Percentiles rank a stretch among this genome's conserved stretches.
Conservation (phyloP, 2,888 invertebrate species). For the Auanema freiburgensis region DNA sequence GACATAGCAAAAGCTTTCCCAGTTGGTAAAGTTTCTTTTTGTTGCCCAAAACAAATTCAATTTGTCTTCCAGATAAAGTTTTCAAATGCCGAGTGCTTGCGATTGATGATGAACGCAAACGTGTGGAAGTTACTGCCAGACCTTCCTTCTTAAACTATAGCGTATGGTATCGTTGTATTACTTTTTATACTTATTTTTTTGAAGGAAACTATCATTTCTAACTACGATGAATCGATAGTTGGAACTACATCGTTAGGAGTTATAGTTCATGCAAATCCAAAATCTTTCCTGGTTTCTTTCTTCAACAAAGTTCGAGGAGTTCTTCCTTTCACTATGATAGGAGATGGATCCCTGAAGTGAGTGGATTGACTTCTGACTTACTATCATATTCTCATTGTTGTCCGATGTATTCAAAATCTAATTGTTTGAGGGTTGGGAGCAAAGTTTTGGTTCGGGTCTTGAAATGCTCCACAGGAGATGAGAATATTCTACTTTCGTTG, state of each 20-base stretch:
- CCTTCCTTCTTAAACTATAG: slow-evolving; percentile 4
- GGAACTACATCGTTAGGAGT: slow-evolving; percentile 36
- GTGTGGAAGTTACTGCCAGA: slow-evolving; percentile 38
- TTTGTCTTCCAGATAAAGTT: neutral
- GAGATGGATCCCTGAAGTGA: too few species aligned
- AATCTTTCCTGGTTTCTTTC: slow-evolving; percentile 45
- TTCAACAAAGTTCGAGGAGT: slow-evolving; percentile 41
- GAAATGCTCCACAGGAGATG: too few species aligned
- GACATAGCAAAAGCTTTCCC: slow-evolving; percentile 29
- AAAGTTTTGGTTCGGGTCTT: too few species aligned
- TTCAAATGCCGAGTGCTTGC: slow-evolving; percentile 48
- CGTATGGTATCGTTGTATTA: slow-evolving; percentile 4
- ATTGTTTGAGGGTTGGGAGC: too few species aligned
- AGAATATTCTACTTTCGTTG: too few species aligned
- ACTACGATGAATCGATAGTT: slow-evolving; percentile 19
- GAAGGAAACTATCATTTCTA: too few species aligned
- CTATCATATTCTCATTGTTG: too few species aligned
- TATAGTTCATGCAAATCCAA: slow-evolving; percentile 34
- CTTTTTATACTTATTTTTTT: too few species aligned
- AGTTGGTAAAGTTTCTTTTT: slow-evolving; percentile 20
- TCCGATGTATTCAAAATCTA: too few species aligned
- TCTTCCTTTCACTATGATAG: slow-evolving; percentile 9
- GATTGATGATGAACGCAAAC: slow-evolving; percentile 34
- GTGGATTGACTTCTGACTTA: too few species aligned
- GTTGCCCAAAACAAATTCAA: neutral